phyloP scores from a whole-genome alignment of 30 jellyfish, hydroid and myxozoan species.

The Cassiopea xamachana region DNA sequence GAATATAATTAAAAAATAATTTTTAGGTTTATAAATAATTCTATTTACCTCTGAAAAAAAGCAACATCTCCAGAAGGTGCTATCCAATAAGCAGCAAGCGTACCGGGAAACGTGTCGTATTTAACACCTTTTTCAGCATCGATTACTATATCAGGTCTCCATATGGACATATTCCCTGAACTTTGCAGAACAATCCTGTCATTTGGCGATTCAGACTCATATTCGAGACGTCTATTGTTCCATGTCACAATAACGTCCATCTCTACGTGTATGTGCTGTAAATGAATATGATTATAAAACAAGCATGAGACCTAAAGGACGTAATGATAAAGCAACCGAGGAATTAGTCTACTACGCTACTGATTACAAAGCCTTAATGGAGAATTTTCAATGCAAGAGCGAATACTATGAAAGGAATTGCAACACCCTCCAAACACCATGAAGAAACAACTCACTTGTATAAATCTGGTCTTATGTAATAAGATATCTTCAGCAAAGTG shows the following conservation, averaged over 20 bases:
- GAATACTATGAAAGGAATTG: no score
- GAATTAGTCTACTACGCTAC: no score
- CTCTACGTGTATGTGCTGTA: conserved; percentile 13
- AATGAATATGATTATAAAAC: not conserved
- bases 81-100: not conserved
- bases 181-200: conserved; percentile 1
- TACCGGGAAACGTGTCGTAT: conserved; percentile 19
- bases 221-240: not conserved
- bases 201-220: not conserved
- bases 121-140: conserved; percentile 3
- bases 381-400: no score
- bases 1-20: no score
- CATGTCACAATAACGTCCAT: not conserved
- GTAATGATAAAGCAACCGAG: no score
- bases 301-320: no score
- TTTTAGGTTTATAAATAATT: not conserved
- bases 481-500: no score
- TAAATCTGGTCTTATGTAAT: no score
- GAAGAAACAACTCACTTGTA: no score
- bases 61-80: conserved; percentile 4
- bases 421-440: no score
- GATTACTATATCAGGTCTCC: conserved; percentile 22
- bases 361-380: no score
- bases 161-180: not conserved
- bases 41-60: not conserved